Evolutionary conservation across 2,797 vertebrate genomes (phyloP).

Genomic region (Trematomus bernacchii): DNA sequence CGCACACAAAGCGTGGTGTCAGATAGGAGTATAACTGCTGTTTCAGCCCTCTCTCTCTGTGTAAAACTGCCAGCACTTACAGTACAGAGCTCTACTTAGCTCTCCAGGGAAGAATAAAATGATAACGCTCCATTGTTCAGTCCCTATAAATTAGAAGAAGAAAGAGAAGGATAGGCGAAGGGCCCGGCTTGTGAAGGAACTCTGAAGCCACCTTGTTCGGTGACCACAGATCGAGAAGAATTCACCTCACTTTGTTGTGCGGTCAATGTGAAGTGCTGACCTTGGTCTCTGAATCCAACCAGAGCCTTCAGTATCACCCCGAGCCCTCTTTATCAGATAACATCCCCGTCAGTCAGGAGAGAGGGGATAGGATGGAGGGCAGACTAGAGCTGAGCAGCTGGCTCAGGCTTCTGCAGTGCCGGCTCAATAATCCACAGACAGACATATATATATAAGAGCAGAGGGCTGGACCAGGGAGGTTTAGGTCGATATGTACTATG

Average conservation of each 20-base stretch:
- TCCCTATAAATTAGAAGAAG: constrained; percentile 17
- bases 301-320: constrained; percentile 65
- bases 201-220: constrained; percentile 42
- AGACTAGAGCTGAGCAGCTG: constrained; percentile 62
- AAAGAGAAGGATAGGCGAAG: constrained; percentile 31
- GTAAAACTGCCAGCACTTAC: constrained; percentile 69
- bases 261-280: constrained; percentile 79
- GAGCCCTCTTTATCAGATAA: constrained; percentile 70
- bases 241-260: constrained; percentile 63
- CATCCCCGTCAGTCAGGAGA: constrained; percentile 49
- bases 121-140: constrained; percentile 47
- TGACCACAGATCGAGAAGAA: constrained; percentile 62
- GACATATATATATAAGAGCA: constrained; percentile 72
- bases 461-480: constrained; percentile 49
- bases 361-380: constrained; percentile 54
- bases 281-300: constrained; percentile 79
- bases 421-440: constrained; percentile 80
- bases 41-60: constrained; percentile 79
- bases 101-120: constrained; percentile 57
- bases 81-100: constrained; percentile 42
- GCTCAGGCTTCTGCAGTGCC: constrained; percentile 53
- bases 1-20: constrained; percentile 69
- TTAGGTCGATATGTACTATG: constrained; percentile 52
- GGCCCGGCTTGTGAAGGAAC: constrained; percentile 17
- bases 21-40: constrained; percentile 77